phyloP scores from a whole-genome alignment of 2,113 vertebrate species.

The Pantherophis guttatus region DNA sequence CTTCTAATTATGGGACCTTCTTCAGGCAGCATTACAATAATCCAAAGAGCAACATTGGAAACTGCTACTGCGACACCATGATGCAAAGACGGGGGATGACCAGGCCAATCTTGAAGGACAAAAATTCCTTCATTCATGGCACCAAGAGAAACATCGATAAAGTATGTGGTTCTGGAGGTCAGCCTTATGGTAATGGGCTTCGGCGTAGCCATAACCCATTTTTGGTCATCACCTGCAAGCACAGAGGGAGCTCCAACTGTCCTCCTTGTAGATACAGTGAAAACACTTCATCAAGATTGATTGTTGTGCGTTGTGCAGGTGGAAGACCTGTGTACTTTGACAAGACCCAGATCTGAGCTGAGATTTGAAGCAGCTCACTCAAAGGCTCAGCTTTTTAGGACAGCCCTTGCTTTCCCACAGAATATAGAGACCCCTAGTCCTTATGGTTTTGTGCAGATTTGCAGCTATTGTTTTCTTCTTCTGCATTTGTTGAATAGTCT shows the following conservation, averaged over 20 bases:
- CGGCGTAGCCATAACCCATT: not conserved
- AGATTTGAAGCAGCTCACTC: not conserved
- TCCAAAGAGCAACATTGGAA: not conserved
- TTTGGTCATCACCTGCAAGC: constrained; percentile 1
- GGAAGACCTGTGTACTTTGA: constrained; percentile 2
- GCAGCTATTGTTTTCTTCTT: not conserved
- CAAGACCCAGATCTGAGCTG: not conserved
- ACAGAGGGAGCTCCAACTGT: not conserved
- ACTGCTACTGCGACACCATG: not conserved
- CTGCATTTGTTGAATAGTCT: no score
- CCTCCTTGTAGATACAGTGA: not conserved
- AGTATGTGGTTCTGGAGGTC: not conserved
- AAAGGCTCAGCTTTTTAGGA: not conserved
- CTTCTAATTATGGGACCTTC: not conserved
- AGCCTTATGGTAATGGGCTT: not conserved
- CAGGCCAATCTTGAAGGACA: not conserved
- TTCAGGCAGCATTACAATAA: constrained; percentile 2
- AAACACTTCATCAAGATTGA: not conserved
- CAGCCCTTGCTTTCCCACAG: not conserved
- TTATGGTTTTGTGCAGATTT: not conserved
- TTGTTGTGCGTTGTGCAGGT: not conserved
- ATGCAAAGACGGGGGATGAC: constrained; percentile 1
- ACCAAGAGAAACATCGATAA: not conserved
- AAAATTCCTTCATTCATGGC: constrained; percentile 7
- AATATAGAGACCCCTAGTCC: not conserved